Percentiles rank a stretch among this genome's conserved stretches.
phyloP scores from a whole-genome alignment of 2,797 vertebrate species.

The Chaetodon trifasciatus region DNA sequence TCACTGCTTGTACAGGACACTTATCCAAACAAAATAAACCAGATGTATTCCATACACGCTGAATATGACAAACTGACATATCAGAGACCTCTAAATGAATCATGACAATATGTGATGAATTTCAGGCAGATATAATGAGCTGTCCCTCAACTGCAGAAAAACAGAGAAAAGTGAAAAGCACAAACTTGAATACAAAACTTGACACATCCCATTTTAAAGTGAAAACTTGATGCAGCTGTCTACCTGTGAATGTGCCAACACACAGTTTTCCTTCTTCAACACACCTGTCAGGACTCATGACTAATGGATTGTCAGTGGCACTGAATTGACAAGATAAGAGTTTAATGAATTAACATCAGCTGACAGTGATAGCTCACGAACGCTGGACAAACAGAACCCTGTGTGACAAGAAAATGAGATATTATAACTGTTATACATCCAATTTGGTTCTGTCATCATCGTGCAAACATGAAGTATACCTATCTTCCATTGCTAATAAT shows the following conservation, averaged over 20 bases:
- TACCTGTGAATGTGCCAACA: conserved; percentile 18
- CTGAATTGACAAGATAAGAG: conserved; percentile 37
- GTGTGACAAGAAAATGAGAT: conserved; percentile 34
- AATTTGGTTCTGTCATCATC: conserved; percentile 21
- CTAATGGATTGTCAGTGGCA: conserved; percentile 44
- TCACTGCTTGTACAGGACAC: not conserved
- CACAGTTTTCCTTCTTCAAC: conserved; percentile 24
- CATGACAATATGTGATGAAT: conserved; percentile 15
- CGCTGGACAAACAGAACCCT: conserved; percentile 15
- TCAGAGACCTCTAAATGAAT: conserved; percentile 10
- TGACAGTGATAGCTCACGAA: conserved; percentile 12
- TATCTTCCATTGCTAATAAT: conserved; percentile 13
- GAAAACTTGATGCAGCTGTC: not conserved
- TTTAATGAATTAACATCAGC: conserved; percentile 45
- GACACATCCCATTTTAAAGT: conserved; percentile 14
- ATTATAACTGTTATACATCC: conserved; percentile 13
- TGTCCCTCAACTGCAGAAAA: conserved; percentile 3
- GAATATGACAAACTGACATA: not conserved
- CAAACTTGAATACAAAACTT: not conserved
- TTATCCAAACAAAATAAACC: not conserved
- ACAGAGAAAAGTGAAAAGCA: not conserved
- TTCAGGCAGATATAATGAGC: conserved; percentile 3
- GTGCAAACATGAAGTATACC: conserved; percentile 7
- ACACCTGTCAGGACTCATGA: conserved; percentile 14
- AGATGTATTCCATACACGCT: not conserved